phyloP scores from a whole-genome alignment of 2,113 vertebrate genomes.

The Corydoras maculifer region DNA sequence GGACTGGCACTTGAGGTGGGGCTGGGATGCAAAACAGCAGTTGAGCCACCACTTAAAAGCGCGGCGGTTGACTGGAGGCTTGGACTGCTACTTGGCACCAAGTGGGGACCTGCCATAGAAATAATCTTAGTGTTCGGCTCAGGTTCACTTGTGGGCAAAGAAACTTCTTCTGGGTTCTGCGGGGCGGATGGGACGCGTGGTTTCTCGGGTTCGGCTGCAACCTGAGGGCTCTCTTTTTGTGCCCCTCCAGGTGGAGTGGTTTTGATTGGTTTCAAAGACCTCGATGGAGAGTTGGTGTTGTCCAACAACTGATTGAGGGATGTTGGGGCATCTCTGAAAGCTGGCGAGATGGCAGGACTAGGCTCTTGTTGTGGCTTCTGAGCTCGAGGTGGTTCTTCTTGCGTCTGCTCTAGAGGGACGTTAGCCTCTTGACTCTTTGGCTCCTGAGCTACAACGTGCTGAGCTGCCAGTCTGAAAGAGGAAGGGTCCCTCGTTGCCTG shows the following conservation, averaged over 20 bases:
- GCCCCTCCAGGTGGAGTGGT: constrained; percentile 19
- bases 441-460: constrained; percentile 48
- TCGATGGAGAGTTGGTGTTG: constrained; percentile 72
- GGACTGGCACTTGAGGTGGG: constrained; percentile 42
- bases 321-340: constrained; percentile 80
- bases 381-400: constrained; percentile 48
- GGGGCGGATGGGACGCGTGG: constrained; percentile 40
- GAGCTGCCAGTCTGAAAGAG: constrained; percentile 65
- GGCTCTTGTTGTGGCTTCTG: constrained; percentile 63
- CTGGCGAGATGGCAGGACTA: constrained; percentile 65
- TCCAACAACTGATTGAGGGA: constrained; percentile 92
- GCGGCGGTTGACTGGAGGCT: constrained; percentile 23
- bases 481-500: constrained; percentile 69
- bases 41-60: constrained; percentile 42
- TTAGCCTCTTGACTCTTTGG: constrained; percentile 62
- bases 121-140: constrained; percentile 51
- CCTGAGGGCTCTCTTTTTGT: constrained; percentile 5
- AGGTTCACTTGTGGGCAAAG: constrained; percentile 44
- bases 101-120: constrained; percentile 39
- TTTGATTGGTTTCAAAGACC: constrained; percentile 55
- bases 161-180: constrained; percentile 46
- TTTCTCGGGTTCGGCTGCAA: constrained; percentile 49
- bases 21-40: constrained; percentile 45
- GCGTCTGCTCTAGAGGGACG: constrained; percentile 65
- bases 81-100: constrained; percentile 28